Evolutionary conservation across 2,113 vertebrate species (phyloP).

Genomic region (Sturnus vulgaris): DNA sequence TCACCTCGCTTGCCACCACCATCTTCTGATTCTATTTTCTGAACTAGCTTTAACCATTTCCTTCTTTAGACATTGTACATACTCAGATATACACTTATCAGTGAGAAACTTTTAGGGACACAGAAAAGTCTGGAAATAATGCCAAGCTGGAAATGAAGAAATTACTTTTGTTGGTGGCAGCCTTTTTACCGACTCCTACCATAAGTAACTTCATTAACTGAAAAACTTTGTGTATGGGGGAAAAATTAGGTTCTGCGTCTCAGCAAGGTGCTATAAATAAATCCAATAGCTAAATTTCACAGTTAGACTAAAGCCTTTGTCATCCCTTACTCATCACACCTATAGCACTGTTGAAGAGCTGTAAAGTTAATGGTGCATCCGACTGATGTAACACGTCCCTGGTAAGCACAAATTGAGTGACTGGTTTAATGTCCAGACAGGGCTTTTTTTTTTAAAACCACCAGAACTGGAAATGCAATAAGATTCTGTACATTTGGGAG

Average conservation of each 20-base stretch:
- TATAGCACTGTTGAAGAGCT: rapidly evolving
- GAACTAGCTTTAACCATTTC: not conserved
- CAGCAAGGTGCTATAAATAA: not conserved
- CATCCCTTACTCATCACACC: not conserved
- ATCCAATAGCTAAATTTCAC: not conserved
- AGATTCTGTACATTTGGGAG: not conserved
- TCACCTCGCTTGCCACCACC: not conserved
- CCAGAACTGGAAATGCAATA: not conserved
- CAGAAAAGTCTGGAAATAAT: not conserved
- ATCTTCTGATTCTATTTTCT: not conserved
- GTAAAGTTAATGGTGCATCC: not conserved
- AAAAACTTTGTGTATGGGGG: not conserved
- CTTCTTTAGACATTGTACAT: not conserved
- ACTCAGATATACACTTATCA: rapidly evolving
- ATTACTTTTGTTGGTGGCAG: not conserved
- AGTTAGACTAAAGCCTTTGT: not conserved
- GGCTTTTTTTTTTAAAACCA: not conserved
- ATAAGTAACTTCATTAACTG: too few species aligned
- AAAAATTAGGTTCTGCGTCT: not conserved
- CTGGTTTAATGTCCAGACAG: not conserved
- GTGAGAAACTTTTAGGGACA: not conserved
- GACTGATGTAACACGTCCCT: rapidly evolving
- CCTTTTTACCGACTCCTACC: not conserved
- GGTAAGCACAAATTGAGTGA: not conserved
- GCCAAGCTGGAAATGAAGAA: not conserved